Percentiles rank a stretch among this genome's conserved stretches.
Conservation (phyloP, 2,888 invertebrate genomes). For the Pristionchus arcanus region DNA sequence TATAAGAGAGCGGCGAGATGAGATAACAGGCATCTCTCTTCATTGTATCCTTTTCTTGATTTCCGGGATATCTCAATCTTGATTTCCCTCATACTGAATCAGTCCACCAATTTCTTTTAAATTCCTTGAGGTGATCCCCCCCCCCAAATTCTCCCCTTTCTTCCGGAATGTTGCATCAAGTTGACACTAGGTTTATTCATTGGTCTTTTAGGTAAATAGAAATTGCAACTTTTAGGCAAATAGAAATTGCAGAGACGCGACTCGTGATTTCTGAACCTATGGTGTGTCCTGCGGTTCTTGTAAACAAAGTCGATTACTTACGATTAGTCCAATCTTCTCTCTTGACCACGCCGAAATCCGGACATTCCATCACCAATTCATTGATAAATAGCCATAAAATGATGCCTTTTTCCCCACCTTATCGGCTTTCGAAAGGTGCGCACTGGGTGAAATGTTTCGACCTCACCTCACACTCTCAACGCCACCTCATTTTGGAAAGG, state of each 20-base stretch:
- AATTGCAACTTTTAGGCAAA: too few relatives aligned
- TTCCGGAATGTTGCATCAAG: too few relatives aligned
- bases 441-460: not conserved
- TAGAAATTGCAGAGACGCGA: too few relatives aligned
- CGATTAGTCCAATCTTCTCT: not conserved
- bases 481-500: not conserved
- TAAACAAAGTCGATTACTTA: too few relatives aligned
- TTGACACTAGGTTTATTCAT: too few relatives aligned
- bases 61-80: not conserved
- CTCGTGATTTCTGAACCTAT: too few relatives aligned
- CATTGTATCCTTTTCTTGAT: not conserved
- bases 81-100: not conserved
- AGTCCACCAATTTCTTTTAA: not conserved
- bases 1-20: not conserved
- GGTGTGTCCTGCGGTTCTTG: too few relatives aligned
- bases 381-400: not conserved
- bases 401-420: not conserved
- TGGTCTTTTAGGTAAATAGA: too few relatives aligned
- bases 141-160: too few relatives aligned
- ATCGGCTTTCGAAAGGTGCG: conserved; percentile 24
- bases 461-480: not conserved
- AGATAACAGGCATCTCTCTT: not conserved
- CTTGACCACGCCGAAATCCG: not conserved
- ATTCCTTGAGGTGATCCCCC: not conserved
- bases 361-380: not conserved